Conservation (phyloP, 2,888 invertebrate genomes). For the Drosophila parthenogenetica region DNA sequence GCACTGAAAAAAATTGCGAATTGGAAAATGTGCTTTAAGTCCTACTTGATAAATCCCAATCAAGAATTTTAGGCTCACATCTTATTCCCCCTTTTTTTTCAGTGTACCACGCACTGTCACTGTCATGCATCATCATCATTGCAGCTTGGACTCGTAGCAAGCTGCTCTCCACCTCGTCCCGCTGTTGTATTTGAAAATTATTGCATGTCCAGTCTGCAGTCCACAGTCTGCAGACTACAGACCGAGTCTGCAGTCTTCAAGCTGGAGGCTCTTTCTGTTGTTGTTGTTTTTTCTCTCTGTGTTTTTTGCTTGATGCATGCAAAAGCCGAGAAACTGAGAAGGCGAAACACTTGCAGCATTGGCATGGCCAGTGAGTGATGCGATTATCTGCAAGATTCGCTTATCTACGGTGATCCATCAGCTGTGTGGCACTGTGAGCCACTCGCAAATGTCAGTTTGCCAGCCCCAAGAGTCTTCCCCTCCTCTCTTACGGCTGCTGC, state of each 20-base stretch:
- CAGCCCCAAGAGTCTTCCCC: neutral
- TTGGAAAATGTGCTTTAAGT: slow-evolving; percentile 34
- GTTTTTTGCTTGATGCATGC: slow-evolving; percentile 36
- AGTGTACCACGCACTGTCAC: slow-evolving; percentile 78
- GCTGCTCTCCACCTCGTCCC: slow-evolving; percentile 36
- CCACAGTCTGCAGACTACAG: slow-evolving; percentile 26
- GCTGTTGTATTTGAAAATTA: slow-evolving; percentile 78
- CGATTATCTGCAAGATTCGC: slow-evolving; percentile 83
- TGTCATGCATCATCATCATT: slow-evolving; percentile 79
- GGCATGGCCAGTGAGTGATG: slow-evolving; percentile 81
- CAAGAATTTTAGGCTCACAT: too few relatives aligned
- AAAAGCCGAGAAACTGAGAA: slow-evolving; percentile 66
- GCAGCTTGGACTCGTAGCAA: slow-evolving; percentile 46
- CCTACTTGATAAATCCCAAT: too few relatives aligned
- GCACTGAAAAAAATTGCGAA: slow-evolving; percentile 46
- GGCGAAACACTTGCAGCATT: slow-evolving; percentile 70
- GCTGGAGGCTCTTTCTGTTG: slow-evolving; percentile 10
- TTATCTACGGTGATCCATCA: slow-evolving; percentile 84
- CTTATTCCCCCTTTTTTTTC: too few relatives aligned
- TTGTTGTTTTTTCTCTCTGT: slow-evolving; percentile 7
- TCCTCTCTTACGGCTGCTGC: slow-evolving; percentile 53
- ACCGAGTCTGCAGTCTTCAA: slow-evolving; percentile 24
- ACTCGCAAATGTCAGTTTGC: slow-evolving; percentile 66
- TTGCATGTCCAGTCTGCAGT: slow-evolving; percentile 74
- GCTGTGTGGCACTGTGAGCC: slow-evolving; percentile 68